Evolutionary conservation across 2,797 vertebrate genomes (phyloP).

Genomic region (Vipera ursinii): DNA sequence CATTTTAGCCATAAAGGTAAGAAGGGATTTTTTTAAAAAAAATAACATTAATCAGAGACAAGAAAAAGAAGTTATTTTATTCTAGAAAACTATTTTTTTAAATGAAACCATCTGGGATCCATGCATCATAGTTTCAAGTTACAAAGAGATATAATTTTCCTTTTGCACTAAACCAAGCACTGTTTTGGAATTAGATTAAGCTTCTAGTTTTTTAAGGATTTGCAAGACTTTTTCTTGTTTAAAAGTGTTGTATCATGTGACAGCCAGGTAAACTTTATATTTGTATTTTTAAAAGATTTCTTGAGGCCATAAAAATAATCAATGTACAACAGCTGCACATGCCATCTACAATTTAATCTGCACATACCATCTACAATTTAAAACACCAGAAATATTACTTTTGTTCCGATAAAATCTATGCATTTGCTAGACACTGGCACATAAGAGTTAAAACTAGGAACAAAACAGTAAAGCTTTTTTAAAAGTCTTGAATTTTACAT

Average conservation of each 20-base stretch:
- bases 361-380: background rate
- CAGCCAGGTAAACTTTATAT: background rate
- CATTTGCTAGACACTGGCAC: background rate
- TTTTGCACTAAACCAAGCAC: background rate
- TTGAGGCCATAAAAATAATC: background rate
- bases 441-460: background rate
- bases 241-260: background rate
- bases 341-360: background rate
- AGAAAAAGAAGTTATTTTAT: conserved; percentile 4
- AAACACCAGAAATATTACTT: background rate
- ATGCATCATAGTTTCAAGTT: background rate
- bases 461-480: background rate
- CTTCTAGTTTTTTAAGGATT: background rate
- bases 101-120: background rate
- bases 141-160: background rate
- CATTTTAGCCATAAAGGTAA: background rate
- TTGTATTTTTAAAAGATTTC: background rate
- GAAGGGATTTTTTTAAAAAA: background rate
- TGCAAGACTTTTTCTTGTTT: background rate
- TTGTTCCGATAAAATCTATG: background rate
- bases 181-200: conserved; percentile 1
- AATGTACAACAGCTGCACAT: background rate
- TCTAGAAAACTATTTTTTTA: background rate
- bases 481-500: background rate
- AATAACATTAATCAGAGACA: conserved; percentile 1